phyloP scores from a whole-genome alignment of 1,140 invertebrate genomes.

The Archivesica marissinica region DNA sequence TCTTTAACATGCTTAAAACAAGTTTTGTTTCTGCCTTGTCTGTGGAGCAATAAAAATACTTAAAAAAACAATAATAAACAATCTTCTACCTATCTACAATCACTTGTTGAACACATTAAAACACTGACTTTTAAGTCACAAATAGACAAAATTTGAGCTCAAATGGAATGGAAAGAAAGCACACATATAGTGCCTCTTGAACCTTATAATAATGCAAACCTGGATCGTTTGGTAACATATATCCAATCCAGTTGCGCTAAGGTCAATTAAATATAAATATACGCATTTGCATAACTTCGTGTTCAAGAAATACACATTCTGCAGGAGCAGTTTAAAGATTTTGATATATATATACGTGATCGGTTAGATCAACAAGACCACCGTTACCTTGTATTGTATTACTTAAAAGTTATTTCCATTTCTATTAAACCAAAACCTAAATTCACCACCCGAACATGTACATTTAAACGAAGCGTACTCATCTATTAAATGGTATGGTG shows the following conservation, averaged over 20 bases:
- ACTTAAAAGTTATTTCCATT: too few relatives aligned
- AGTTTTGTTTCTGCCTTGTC: background rate
- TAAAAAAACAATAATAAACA: slow-evolving; percentile 19
- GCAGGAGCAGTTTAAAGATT: too few relatives aligned
- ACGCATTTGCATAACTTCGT: background rate
- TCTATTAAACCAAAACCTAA: too few relatives aligned
- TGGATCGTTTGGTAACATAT: slow-evolving; percentile 46
- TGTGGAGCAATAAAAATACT: background rate
- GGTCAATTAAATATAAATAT: background rate
- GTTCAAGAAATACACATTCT: too few relatives aligned
- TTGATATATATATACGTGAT: too few relatives aligned
- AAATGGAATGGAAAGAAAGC: slow-evolving; percentile 2
- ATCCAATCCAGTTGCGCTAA: slow-evolving; percentile 35
- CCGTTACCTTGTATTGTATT: too few relatives aligned
- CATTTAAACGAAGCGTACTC: too few relatives aligned
- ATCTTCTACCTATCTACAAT: background rate
- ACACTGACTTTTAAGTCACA: background rate
- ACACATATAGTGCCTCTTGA: background rate
- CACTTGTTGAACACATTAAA: slow-evolving; percentile 19
- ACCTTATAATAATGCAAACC: background rate
- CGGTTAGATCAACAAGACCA: too few relatives aligned
- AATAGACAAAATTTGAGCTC: background rate
- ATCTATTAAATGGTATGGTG: too few relatives aligned
- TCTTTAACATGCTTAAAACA: background rate
- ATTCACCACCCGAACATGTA: too few relatives aligned